Conservation (phyloP, 2,113 vertebrate species). For the Oxygymnocypris stewartii region DNA sequence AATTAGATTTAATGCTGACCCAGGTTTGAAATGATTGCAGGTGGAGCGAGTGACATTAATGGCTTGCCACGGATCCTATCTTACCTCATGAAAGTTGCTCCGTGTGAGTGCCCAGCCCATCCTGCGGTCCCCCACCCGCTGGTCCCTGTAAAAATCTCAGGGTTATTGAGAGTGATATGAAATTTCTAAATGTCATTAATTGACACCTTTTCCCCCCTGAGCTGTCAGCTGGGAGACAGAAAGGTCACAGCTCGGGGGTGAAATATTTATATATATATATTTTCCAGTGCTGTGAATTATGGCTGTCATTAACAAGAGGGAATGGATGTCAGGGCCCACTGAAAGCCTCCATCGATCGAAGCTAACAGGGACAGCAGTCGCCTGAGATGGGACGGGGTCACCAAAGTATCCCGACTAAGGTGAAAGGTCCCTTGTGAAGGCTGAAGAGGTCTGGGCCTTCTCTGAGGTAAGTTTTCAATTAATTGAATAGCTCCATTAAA, state of each 20-base stretch:
- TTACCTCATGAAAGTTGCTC: slow-evolving; percentile 57
- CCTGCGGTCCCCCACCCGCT: slow-evolving; percentile 55
- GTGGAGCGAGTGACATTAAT: slow-evolving; percentile 70
- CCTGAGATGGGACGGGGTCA: slow-evolving; percentile 64
- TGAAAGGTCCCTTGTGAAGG: slow-evolving; percentile 51
- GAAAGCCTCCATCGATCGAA: slow-evolving; percentile 75
- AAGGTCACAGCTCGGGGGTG: slow-evolving; percentile 74
- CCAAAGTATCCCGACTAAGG: slow-evolving; percentile 55
- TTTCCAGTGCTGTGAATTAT: slow-evolving; percentile 73
- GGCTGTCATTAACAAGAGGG: slow-evolving; percentile 75
- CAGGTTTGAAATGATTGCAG: slow-evolving; percentile 67
- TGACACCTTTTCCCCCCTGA: slow-evolving; percentile 76
- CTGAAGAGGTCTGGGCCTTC: slow-evolving; percentile 30
- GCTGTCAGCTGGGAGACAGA: slow-evolving; percentile 74
- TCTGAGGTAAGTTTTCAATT: slow-evolving; percentile 56
- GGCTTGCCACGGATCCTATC: slow-evolving; percentile 50
- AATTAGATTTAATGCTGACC: slow-evolving; percentile 65
- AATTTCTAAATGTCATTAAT: slow-evolving; percentile 82
- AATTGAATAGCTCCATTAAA: slow-evolving; percentile 28
- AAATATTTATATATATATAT: slow-evolving; percentile 71
- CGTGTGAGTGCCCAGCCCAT: slow-evolving; percentile 54
- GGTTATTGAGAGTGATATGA: slow-evolving; percentile 77
- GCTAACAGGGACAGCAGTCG: slow-evolving; percentile 62
- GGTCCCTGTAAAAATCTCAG: slow-evolving; percentile 70
- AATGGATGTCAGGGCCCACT: slow-evolving; percentile 73